Evolutionary conservation across 2,113 vertebrate genomes (phyloP).

Genomic region (Orientallactaga bullata): DNA sequence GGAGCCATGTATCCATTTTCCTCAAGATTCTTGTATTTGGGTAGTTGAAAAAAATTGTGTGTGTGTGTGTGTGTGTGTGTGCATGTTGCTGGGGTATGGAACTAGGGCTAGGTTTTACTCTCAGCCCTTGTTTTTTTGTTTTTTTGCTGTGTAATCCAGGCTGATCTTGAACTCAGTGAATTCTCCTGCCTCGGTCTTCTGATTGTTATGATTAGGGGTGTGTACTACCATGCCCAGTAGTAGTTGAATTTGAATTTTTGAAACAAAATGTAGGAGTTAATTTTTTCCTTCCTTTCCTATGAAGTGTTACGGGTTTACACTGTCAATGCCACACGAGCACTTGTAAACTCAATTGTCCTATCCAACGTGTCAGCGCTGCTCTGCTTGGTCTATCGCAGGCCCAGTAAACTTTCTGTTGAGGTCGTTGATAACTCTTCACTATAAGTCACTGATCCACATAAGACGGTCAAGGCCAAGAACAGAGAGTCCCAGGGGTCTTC

Average conservation of each 20-base stretch:
- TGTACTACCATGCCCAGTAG: not conserved
- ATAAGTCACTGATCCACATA: not conserved
- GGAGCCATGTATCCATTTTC: not conserved
- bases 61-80: not conserved
- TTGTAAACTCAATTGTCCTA: not conserved
- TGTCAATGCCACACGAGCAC: not conserved
- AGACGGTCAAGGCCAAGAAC: not conserved
- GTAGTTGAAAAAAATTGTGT: not conserved
- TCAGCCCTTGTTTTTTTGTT: not conserved
- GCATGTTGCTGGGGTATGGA: not conserved
- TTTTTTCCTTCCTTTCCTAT: not conserved
- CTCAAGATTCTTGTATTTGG: not conserved
- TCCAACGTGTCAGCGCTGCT: not conserved
- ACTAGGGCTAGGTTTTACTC: not conserved
- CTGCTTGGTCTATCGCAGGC: not conserved
- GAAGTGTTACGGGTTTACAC: not conserved
- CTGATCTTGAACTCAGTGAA: not conserved
- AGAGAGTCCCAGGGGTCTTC: not conserved
- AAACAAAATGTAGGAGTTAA: not conserved
- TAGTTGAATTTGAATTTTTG: conserved; percentile 11
- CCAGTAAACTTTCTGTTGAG: not conserved
- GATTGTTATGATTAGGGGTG: not conserved
- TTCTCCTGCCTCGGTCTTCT: not conserved
- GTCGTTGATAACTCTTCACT: not conserved
- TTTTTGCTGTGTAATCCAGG: not conserved